phyloP scores from a whole-genome alignment of 2,113 vertebrate genomes.

The Mobula hypostoma region DNA sequence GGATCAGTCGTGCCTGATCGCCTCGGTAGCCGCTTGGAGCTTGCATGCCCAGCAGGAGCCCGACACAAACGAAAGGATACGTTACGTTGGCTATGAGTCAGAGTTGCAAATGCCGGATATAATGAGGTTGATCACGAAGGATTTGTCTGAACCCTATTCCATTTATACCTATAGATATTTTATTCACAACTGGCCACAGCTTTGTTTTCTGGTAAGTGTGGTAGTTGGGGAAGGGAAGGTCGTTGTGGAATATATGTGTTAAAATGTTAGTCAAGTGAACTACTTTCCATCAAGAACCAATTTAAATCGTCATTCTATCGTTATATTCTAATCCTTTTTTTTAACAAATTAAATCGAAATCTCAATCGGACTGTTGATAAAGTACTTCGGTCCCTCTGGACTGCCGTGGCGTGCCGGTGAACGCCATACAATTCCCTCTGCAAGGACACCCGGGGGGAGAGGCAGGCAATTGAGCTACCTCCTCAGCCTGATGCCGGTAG shows the following conservation, averaged over 20 bases:
- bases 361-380: too few relatives aligned
- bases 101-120: constrained; percentile 99
- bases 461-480: too few relatives aligned
- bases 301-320: neutral
- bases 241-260: neutral
- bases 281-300: neutral
- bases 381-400: too few relatives aligned
- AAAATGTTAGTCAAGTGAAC: neutral
- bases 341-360: too few relatives aligned
- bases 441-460: too few relatives aligned
- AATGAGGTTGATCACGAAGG: constrained; percentile 99
- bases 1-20: constrained; percentile 50
- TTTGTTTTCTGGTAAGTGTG: constrained; percentile 98
- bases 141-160: constrained; percentile 99
- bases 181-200: constrained; percentile 99
- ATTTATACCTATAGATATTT: constrained; percentile 99
- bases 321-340: neutral
- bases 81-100: constrained; percentile 94
- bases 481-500: too few relatives aligned
- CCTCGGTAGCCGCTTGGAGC: constrained; percentile 58
- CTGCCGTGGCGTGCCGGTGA: too few relatives aligned
- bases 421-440: too few relatives aligned
- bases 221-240: neutral
- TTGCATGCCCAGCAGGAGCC: constrained; percentile 48
- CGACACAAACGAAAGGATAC: constrained; percentile 68